A percentile compares a stretch with the other conserved stretches of the same genome.
Conservation (phyloP, 2,888 invertebrate genomes). For the Drosophila cognata region DNA sequence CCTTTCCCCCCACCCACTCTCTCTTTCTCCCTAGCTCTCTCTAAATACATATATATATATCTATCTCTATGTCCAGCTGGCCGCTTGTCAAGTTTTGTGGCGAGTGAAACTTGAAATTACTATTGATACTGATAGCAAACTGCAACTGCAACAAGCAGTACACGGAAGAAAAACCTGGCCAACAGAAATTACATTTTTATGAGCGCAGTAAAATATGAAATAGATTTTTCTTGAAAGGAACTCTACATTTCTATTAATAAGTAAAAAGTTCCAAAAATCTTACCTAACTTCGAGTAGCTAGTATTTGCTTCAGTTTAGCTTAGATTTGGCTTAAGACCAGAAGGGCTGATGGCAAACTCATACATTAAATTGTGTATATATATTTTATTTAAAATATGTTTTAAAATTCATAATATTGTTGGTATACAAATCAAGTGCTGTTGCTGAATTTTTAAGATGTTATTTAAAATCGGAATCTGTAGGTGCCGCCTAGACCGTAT, state of each 20-base stretch:
- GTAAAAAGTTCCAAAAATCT: neutral
- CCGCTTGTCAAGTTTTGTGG: slow-evolving; percentile 63
- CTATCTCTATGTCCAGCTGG: slow-evolving; percentile 11
- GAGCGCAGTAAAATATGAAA: neutral
- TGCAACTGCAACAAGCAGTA: slow-evolving; percentile 51
- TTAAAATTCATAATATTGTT: neutral
- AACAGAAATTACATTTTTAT: neutral
- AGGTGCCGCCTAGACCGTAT: slow-evolving; percentile 52
- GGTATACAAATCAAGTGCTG: neutral
- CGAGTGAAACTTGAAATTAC: slow-evolving; percentile 76
- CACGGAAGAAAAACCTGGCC: slow-evolving; percentile 1
- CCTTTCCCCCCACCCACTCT: neutral
- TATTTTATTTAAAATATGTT: slow-evolving; percentile 21
- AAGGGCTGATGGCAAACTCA: neutral
- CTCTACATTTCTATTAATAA: neutral
- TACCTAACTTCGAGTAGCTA: neutral
- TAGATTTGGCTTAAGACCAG: too few relatives aligned
- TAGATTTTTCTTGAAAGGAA: neutral
- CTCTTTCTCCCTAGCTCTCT: slow-evolving; percentile 9
- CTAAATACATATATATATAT: neutral
- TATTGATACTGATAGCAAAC: slow-evolving; percentile 79
- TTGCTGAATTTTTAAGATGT: neutral
- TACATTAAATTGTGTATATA: neutral
- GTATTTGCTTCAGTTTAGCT: neutral
- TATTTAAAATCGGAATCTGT: slow-evolving; percentile 51